Conservation (phyloP, 2,113 vertebrate genomes). For the Solea solea region DNA sequence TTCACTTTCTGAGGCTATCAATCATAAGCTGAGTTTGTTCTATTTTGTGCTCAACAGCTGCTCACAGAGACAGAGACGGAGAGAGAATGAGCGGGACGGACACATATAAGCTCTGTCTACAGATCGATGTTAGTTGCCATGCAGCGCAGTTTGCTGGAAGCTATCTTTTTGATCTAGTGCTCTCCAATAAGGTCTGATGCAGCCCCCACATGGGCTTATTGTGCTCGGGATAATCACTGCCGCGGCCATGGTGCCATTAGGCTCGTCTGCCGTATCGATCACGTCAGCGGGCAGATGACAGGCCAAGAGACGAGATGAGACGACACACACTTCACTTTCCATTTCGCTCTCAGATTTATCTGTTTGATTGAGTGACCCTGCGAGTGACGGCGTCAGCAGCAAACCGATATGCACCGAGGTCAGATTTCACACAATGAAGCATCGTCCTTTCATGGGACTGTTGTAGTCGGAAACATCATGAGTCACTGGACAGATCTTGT, state of each 20-base stretch:
- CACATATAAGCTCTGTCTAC: slow-evolving; percentile 19
- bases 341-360: slow-evolving; percentile 50
- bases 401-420: slow-evolving; percentile 45
- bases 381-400: background rate
- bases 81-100: slow-evolving; percentile 7
- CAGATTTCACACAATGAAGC: slow-evolving; percentile 35
- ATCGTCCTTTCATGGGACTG: slow-evolving; percentile 26
- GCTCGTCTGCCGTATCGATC: slow-evolving; percentile 59
- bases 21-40: slow-evolving; percentile 40
- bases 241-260: slow-evolving; percentile 46
- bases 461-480: slow-evolving; percentile 13
- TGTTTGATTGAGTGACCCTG: slow-evolving; percentile 23
- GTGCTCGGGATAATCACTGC: slow-evolving; percentile 62
- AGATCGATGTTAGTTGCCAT: slow-evolving; percentile 53
- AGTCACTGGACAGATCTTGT: slow-evolving; percentile 2
- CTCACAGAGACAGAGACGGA: background rate
- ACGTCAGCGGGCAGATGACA: slow-evolving; percentile 41
- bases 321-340: slow-evolving; percentile 46
- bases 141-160: slow-evolving; percentile 51
- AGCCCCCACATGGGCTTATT: slow-evolving; percentile 57
- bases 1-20: slow-evolving; percentile 38
- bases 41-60: slow-evolving; percentile 40
- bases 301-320: slow-evolving; percentile 41
- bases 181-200: slow-evolving; percentile 40
- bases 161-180: slow-evolving; percentile 61